Evolutionary conservation across 23 tunicate genomes (phyloP).

Genomic region (Trididemnum miniatum): DNA sequence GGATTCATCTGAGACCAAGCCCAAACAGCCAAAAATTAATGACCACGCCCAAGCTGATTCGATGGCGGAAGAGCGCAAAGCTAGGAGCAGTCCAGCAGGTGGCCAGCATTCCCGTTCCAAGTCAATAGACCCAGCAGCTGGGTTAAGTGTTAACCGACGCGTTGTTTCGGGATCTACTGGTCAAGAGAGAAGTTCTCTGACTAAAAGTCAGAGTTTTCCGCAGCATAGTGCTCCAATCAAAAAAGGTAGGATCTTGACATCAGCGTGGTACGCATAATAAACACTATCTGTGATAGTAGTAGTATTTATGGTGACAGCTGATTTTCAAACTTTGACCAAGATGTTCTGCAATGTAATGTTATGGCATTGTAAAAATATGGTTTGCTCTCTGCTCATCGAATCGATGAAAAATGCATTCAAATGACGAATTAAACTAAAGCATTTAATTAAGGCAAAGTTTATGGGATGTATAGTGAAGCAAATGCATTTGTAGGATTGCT

Average conservation of each 20-base stretch:
- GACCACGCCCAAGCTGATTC: slow-evolving; percentile 9
- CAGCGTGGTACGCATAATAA: too few species aligned
- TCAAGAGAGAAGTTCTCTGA: slow-evolving; percentile 30
- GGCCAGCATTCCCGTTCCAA: slow-evolving; percentile 42
- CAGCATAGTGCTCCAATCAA: slow-evolving; percentile 60
- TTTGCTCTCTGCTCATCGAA: too few species aligned
- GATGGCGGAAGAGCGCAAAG: background rate
- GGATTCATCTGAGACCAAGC: slow-evolving; percentile 80
- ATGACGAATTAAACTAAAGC: too few species aligned
- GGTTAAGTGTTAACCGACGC: background rate
- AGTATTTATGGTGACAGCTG: too few species aligned
- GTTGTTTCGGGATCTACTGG: background rate
- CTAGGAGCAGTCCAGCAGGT: background rate
- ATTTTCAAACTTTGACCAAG: too few species aligned
- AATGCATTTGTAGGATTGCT: too few species aligned
- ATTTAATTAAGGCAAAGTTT: too few species aligned
- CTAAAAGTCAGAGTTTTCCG: slow-evolving; percentile 91
- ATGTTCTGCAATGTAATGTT: too few species aligned
- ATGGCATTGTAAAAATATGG: too few species aligned
- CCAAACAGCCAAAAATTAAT: slow-evolving; percentile 58
- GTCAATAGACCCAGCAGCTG: slow-evolving; percentile 45
- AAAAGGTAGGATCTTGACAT: slow-evolving; percentile 47
- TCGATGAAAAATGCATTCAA: too few species aligned
- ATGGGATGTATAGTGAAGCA: too few species aligned
- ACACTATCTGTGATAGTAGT: too few species aligned